Percentiles rank a stretch among this genome's conserved stretches.
These are phyloP conservation scores for Tenthredo mesomela DNA, from an alignment of 2,888 invertebrate genomes.

Conservation along the genomic window DNA sequence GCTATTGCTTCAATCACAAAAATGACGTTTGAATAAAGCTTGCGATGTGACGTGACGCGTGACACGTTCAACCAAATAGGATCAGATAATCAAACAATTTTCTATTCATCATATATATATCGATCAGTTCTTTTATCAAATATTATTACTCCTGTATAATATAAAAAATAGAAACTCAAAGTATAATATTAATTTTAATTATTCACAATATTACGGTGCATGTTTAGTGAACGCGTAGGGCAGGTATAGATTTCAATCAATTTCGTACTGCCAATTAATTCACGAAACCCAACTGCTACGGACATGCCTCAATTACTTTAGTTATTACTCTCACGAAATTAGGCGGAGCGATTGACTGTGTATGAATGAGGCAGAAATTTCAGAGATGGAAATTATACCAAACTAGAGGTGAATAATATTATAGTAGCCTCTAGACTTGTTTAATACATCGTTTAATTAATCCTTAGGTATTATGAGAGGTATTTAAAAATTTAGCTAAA, in stretches of 20 bases:
- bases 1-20: not conserved
- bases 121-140: not conserved
- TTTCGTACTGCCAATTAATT: conserved; percentile 30
- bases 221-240: not conserved
- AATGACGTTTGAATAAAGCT: not conserved
- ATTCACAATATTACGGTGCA: not conserved
- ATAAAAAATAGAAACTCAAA: not conserved
- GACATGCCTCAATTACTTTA: conserved; percentile 36
- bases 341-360: conserved; percentile 21
- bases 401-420: conserved; percentile 13
- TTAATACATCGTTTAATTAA: not conserved
- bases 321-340: conserved; percentile 46
- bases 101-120: not conserved
- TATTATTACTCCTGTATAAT: not conserved
- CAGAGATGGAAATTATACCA: conserved; percentile 17
- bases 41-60: not conserved
- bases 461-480: no score
- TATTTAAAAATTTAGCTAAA: not conserved
- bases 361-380: conserved; percentile 26
- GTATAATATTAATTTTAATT: not conserved
- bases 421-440: not conserved
- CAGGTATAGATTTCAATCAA: not conserved
- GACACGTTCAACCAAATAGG: not conserved
- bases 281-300: conserved; percentile 31
- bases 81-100: not conserved